A percentile compares a stretch with the other conserved stretches of the same genome.
Evolutionary conservation across 2,113 vertebrate genomes (phyloP).

Genomic region (Albula glossodonta): DNA sequence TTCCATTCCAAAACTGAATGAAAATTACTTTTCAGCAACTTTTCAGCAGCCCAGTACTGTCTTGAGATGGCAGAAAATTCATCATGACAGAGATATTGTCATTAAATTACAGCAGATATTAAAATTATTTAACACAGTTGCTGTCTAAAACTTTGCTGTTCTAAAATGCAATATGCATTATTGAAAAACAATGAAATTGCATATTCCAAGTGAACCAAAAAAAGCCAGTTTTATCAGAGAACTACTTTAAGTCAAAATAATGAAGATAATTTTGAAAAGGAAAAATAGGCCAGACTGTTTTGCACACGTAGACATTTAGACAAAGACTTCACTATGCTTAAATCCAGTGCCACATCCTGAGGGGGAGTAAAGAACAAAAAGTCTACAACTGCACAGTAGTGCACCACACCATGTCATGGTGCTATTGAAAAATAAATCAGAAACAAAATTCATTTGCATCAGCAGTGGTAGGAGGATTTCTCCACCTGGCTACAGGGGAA

Average conservation of each 20-base stretch:
- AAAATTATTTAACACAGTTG: background rate
- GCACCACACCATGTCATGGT: background rate
- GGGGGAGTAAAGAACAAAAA: background rate
- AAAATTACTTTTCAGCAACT: background rate
- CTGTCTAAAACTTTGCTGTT: background rate
- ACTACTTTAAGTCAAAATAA: background rate
- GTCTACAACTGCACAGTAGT: background rate
- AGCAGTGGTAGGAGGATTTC: background rate
- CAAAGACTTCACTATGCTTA: background rate
- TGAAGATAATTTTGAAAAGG: background rate
- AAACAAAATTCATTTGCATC: background rate
- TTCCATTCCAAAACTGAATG: background rate
- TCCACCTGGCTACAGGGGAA: background rate
- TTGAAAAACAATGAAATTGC: background rate
- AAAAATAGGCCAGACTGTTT: background rate
- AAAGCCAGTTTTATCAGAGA: background rate
- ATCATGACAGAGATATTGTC: too few species aligned
- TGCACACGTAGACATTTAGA: background rate
- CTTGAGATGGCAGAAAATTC: background rate
- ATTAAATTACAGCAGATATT: background rate
- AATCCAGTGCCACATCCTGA: background rate
- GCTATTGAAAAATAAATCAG: background rate
- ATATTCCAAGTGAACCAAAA: background rate
- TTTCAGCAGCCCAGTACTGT: background rate
- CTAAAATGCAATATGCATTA: background rate